Conservation (phyloP, 2,888 invertebrate genomes). For the Cataglyphis albicans region DNA sequence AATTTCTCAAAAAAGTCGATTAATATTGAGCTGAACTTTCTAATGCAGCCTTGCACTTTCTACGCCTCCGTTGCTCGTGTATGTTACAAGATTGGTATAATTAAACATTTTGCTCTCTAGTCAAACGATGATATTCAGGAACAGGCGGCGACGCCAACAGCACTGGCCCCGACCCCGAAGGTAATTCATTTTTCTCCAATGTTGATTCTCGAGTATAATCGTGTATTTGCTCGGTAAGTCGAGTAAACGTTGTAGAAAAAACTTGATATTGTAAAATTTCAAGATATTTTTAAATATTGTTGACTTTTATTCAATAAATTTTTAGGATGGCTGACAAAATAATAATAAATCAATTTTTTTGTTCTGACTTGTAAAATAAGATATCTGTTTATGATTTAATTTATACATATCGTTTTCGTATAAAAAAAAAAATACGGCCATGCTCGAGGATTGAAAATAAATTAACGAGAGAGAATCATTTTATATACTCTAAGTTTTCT, state of each 20-base stretch:
- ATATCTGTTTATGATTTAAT: neutral
- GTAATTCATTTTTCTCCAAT: conserved; percentile 68
- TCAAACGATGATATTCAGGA: conserved; percentile 82
- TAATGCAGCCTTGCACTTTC: neutral
- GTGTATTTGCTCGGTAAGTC: neutral
- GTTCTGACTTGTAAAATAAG: neutral
- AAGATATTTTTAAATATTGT: neutral
- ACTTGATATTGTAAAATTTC: neutral
- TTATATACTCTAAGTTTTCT: neutral
- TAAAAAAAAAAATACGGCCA: neutral
- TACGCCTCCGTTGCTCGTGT: neutral
- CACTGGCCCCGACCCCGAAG: conserved; percentile 80
- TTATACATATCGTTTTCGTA: neutral
- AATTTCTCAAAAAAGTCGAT: neutral
- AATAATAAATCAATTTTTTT: neutral
- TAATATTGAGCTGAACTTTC: neutral
- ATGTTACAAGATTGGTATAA: conserved; percentile 25
- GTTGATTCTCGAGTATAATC: conserved; percentile 13
- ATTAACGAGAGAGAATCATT: neutral
- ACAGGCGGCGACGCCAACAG: conserved; percentile 81
- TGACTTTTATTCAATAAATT: neutral
- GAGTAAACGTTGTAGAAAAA: neutral
- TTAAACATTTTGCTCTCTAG: conserved; percentile 72
- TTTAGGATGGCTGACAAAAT: neutral
- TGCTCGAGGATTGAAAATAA: conserved; percentile 12